Conservation (phyloP, 92 coral and sea anemone genomes). For the Heteractis magnifica region DNA sequence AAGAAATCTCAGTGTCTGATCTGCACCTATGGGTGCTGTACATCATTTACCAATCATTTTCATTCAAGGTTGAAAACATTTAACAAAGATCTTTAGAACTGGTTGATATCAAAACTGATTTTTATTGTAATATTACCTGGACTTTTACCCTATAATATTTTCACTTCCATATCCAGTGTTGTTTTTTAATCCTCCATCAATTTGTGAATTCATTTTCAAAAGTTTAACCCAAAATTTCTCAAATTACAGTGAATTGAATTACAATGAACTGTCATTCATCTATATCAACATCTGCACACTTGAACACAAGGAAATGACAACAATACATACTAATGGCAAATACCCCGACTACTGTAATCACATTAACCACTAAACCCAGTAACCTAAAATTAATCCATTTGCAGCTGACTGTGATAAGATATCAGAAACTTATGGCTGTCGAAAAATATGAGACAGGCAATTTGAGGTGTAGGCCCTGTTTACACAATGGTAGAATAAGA, state of each 20-base stretch:
- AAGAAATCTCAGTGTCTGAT: too few species aligned
- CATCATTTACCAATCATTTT: too few species aligned
- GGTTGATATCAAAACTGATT: too few species aligned
- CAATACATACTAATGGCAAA: too few species aligned
- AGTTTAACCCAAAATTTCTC: background rate
- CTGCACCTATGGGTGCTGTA: too few species aligned
- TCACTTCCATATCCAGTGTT: too few species aligned
- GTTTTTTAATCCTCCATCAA: too few species aligned
- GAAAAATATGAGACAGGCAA: background rate
- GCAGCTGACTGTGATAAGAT: background rate
- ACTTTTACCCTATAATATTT: too few species aligned
- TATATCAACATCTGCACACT: background rate
- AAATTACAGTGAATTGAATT: too few species aligned
- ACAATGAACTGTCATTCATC: background rate
- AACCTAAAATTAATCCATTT: background rate
- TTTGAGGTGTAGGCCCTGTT: background rate
- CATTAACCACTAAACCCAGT: background rate
- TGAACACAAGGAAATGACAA: background rate
- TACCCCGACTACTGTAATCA: background rate
- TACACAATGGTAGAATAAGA: background rate
- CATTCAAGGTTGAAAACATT: too few species aligned
- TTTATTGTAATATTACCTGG: too few species aligned
- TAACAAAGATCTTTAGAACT: too few species aligned
- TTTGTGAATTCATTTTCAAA: background rate
- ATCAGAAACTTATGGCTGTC: background rate